A percentile compares a stretch with the other conserved stretches of the same genome.
Conservation (phyloP, 2,113 vertebrate species). For the Trachemys scripta region DNA sequence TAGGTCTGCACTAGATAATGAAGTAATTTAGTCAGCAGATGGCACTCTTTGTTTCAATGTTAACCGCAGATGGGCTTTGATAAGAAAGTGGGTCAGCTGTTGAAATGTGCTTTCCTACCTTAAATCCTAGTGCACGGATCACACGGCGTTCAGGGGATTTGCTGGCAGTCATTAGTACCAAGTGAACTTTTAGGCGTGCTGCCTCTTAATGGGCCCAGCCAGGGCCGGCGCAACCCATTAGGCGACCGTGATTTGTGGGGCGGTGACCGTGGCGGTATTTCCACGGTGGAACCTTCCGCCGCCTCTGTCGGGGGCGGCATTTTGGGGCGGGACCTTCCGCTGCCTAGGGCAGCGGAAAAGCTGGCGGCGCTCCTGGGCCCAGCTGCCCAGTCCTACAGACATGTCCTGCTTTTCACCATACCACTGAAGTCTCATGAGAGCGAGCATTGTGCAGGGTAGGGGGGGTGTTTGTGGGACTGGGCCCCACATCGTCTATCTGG, state of each 20-base stretch:
- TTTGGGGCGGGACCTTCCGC: no score
- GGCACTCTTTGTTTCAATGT: neutral
- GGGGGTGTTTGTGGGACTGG: neutral
- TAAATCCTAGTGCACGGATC: neutral
- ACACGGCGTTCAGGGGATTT: neutral
- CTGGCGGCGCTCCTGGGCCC: neutral
- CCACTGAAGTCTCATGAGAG: neutral
- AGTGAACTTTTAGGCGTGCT: neutral
- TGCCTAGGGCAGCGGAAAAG: no score
- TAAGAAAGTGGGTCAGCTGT: neutral
- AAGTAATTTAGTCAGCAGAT: neutral
- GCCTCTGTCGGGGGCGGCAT: no score
- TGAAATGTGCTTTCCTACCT: neutral
- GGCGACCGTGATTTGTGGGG: no score
- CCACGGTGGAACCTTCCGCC: no score
- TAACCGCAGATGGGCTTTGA: neutral
- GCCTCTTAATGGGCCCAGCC: neutral
- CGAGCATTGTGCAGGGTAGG: fast-evolving
- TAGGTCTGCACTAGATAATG: neutral
- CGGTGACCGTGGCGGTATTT: no score
- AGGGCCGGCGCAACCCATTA: no score
- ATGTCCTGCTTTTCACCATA: neutral
- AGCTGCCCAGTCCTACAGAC: neutral
- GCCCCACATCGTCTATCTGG: neutral
- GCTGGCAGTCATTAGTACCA: neutral